Conservation (phyloP, 2,113 vertebrate genomes). For the Rhizomys pruinosus region DNA sequence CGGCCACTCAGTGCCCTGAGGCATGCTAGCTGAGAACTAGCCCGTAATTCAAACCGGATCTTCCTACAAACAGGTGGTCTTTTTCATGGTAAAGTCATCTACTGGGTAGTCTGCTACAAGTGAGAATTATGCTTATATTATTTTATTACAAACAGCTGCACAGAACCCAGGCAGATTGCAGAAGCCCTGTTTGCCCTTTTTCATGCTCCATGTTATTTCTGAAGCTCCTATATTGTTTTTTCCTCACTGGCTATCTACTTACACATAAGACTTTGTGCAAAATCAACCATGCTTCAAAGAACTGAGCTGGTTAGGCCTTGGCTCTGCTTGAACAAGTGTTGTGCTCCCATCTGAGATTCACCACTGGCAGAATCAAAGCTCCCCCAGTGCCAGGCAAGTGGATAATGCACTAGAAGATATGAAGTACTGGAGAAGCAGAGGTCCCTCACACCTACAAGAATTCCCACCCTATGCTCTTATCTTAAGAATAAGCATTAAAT, state of each 20-base stretch:
- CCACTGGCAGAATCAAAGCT: background rate
- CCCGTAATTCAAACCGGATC: no score
- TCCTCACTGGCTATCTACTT: background rate
- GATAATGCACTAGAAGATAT: no score
- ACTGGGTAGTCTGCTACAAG: background rate
- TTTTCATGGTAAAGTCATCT: background rate
- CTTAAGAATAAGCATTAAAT: background rate
- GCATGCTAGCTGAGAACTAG: no score
- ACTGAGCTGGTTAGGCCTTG: background rate
- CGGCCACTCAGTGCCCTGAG: no score
- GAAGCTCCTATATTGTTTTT: background rate
- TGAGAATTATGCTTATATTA: background rate
- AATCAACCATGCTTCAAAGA: background rate
- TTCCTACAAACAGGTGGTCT: no score
- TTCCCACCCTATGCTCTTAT: background rate
- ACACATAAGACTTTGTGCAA: background rate
- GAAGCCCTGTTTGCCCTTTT: background rate
- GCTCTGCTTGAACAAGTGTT: background rate
- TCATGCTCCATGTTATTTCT: background rate
- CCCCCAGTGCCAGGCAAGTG: background rate
- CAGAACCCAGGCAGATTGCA: background rate
- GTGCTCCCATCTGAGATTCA: background rate
- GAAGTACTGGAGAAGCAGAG: no score
- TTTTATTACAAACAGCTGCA: background rate
- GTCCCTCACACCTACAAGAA: background rate